Percentiles rank a stretch among this genome's conserved stretches.
Conservation (phyloP, 2,888 invertebrate genomes). For the Amblyjoppa fuscipennis region DNA sequence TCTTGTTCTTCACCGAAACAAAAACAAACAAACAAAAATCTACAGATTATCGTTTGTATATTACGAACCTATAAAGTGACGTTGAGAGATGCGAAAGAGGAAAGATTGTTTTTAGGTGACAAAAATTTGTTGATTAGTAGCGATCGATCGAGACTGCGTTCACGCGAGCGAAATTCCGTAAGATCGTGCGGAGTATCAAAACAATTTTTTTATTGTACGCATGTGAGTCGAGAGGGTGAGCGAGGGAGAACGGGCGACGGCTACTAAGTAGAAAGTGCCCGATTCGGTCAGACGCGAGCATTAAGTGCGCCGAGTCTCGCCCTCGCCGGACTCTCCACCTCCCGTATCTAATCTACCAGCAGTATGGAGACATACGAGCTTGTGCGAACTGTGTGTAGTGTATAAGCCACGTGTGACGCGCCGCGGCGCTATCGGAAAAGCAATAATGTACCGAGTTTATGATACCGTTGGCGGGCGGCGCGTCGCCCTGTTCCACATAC, state of each 20-base stretch:
- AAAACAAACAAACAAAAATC: not conserved
- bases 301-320: constrained; percentile 9
- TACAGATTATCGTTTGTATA: constrained; percentile 57
- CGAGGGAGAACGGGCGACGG: not conserved
- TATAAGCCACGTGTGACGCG: constrained; percentile 75
- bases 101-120: constrained; percentile 29
- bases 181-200: not conserved
- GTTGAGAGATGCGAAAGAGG: constrained; percentile 44
- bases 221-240: not conserved
- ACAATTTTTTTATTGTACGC: too few relatives aligned
- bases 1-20: constrained; percentile 42
- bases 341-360: constrained; percentile 70
- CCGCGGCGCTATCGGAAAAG: constrained; percentile 83
- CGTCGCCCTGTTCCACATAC: constrained; percentile 75
- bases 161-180: constrained; percentile 14
- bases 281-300: constrained; percentile 58
- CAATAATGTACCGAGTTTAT: constrained; percentile 85
- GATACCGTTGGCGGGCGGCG: constrained; percentile 76
- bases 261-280: constrained; percentile 46
- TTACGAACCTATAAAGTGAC: constrained; percentile 44
- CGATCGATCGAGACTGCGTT: constrained; percentile 41
- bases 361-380: constrained; percentile 71
- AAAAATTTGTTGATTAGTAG: constrained; percentile 43
- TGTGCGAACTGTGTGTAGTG: constrained; percentile 72
- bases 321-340: constrained; percentile 14